These are phyloP conservation scores for Mustela erminea DNA, from an alignment of 2,797 vertebrate species.

Conservation along the genomic window DNA sequence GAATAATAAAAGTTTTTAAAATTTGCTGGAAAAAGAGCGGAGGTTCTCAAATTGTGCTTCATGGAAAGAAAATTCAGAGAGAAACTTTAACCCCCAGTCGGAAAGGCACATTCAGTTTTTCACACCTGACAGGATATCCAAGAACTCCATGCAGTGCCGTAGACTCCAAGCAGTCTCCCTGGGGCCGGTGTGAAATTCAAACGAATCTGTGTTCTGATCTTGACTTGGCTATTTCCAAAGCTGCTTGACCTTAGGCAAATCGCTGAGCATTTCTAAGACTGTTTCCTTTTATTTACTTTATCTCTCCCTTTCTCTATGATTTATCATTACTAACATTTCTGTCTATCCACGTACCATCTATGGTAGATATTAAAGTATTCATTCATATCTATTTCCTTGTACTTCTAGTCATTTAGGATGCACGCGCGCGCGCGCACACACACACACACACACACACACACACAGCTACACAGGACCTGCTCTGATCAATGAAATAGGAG, in stretches of 20 bases:
- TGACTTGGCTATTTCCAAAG: neutral
- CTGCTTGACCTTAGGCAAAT: neutral
- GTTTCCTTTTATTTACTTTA: neutral
- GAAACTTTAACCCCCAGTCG: neutral
- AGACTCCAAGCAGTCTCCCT: neutral
- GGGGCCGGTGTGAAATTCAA: neutral
- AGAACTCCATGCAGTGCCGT: neutral
- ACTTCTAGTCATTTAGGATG: neutral
- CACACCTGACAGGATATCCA: neutral
- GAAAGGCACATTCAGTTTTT: neutral
- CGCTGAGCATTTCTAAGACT: neutral
- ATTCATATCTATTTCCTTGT: neutral
- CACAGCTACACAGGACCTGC: neutral
- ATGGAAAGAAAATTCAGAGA: neutral
- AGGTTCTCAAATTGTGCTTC: neutral
- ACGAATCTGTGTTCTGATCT: neutral
- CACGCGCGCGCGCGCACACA: rapidly evolving
- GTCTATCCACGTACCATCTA: neutral
- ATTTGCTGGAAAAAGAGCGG: neutral
- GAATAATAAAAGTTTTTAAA: neutral
- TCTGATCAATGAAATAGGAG: neutral
- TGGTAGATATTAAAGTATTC: neutral
- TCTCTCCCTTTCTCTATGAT: neutral
- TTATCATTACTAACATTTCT: neutral
- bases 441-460: neutral